phyloP scores from a whole-genome alignment of 2,113 vertebrate species.

The Onychostruthus taczanowskii region DNA sequence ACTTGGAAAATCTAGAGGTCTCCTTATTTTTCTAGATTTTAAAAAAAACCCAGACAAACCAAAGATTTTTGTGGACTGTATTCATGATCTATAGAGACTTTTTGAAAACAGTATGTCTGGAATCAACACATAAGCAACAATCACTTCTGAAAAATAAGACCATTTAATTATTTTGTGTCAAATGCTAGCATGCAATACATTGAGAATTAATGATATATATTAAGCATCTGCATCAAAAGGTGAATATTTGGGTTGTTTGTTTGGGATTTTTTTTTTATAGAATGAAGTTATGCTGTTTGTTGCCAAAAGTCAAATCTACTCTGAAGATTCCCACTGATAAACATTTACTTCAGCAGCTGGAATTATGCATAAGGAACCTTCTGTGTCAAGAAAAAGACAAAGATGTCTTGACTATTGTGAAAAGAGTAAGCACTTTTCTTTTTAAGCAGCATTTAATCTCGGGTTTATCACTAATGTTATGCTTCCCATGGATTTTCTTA shows the following conservation, averaged over 20 bases:
- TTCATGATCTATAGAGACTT: not conserved
- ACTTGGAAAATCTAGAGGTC: not conserved
- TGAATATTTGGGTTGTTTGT: not conserved
- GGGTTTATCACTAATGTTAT: not conserved
- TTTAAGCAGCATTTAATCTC: not conserved
- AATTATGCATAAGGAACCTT: constrained; percentile 89
- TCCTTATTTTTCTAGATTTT: not conserved
- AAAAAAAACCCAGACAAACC: fast-evolving
- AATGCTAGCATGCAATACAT: not conserved
- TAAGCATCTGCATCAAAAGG: not conserved
- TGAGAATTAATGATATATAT: not conserved
- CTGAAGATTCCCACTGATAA: constrained; percentile 89
- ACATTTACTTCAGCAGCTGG: constrained; percentile 89
- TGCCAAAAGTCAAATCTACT: constrained; percentile 88
- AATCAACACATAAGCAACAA: not conserved
- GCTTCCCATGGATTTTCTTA: not conserved
- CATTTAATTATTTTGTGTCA: not conserved
- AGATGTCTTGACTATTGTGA: constrained; percentile 88
- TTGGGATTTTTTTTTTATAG: constrained; percentile 4
- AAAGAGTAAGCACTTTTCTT: constrained; percentile 78
- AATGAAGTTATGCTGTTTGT: constrained; percentile 88
- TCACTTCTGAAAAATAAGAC: not conserved
- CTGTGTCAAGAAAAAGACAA: constrained; percentile 94
- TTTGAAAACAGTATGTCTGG: not conserved
- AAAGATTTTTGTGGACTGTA: not conserved